Base-by-base conservation (phyloP, 2,888 invertebrate genomes). In the Xanthorhoe designata region DNA sequence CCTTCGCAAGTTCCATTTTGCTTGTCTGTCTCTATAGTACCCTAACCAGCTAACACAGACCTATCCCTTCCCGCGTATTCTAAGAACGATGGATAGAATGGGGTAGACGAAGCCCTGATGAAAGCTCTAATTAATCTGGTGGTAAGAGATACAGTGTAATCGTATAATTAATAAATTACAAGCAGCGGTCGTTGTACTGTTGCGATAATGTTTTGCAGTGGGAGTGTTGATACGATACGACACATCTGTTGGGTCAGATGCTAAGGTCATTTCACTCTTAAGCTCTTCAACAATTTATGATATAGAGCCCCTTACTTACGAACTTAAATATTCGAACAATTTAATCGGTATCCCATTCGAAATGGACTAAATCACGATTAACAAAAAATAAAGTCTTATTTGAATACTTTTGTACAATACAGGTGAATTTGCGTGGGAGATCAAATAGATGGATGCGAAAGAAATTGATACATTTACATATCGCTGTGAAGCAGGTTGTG, bases 121-220 rank as follows among this genome's bases (percentile, higher is more conserved):
- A 72, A 71, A 75, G 88, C 74, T 88, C 88, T 75, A 61, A 75
- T 73, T 84, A 83, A 72, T 82, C 77, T 87, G 90, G 90, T 56
- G 77, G 78, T 78, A 49, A 82, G 78, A 75, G 80, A 78, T 78
- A 80, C 82, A 78, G 76, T 80, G 84, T 87, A 85, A 86, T 86
- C 83, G 87, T 85, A 85, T 88, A 91, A 92, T 92, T 92, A 91
- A 91, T 92, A 91, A 90, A 91, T 91, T 88, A 91, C 88, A 83
- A 87, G 84, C 82, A 78, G 86, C 86, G 92, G 92, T 92, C 91
- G 77, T 90, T 90, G 92, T 81, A 86, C 91, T 78, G 77, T 78
- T 72, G 82, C 84, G 90, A 91, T 91, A 90, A 87, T 87, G 85
- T 86, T 90, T 87, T 84, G 89, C 89, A 87, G 87, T 83, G 86